These are phyloP conservation scores for Zaprionus obscuricornis DNA, from an alignment of 2,888 invertebrate species.

Conservation along the genomic window DNA sequence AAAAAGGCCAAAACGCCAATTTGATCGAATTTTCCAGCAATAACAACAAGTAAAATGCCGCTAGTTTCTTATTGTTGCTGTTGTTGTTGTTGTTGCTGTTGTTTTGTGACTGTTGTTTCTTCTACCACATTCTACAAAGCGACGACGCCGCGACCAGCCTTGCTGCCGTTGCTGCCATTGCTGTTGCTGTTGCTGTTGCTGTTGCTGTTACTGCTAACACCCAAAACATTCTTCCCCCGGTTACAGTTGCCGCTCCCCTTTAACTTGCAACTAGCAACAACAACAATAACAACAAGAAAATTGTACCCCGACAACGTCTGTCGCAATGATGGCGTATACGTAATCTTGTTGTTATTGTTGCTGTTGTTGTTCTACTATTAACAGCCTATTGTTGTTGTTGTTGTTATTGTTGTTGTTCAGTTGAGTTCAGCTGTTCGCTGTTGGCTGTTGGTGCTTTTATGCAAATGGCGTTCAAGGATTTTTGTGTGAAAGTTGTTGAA, in stretches of 20 bases:
- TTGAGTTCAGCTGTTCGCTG: conserved; percentile 30
- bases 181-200: no score
- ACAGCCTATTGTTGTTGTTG: conserved; percentile 26
- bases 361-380: conserved; percentile 18
- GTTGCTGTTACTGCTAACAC: neutral
- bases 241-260: neutral
- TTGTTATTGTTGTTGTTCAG: conserved; percentile 29
- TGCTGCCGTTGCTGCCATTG: conserved; percentile 3
- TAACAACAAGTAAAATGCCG: conserved; percentile 24
- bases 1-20: conserved; percentile 17
- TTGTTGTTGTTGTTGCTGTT: conserved; percentile 8
- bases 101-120: conserved; percentile 22
- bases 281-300: no score
- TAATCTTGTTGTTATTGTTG: conserved; percentile 58
- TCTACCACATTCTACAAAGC: conserved; percentile 56
- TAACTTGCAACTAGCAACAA: no score
- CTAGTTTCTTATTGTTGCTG: conserved; percentile 17
- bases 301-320: conserved; percentile 19
- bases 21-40: conserved; percentile 40
- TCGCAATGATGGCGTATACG: conserved; percentile 68
- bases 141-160: conserved; percentile 23
- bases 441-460: conserved; percentile 51
- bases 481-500: conserved; percentile 81
- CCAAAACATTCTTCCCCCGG: neutral
- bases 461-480: conserved; percentile 82